phyloP scores from a whole-genome alignment of 1,140 invertebrate species.

The Heterodera schachtii region DNA sequence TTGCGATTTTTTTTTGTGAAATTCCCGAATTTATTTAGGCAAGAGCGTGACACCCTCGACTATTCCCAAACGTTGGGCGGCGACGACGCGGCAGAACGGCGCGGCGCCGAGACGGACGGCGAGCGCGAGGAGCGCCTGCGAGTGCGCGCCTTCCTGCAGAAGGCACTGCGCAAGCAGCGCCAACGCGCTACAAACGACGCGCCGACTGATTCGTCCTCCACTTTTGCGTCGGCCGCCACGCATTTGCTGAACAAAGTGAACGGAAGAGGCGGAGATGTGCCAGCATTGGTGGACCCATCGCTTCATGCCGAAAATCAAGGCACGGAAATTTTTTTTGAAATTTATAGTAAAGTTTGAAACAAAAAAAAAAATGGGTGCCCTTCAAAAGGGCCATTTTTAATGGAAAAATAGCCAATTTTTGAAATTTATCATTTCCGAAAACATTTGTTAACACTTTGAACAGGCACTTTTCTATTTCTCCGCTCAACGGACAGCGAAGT shows the following conservation, averaged over 20 bases:
- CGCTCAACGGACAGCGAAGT: neutral
- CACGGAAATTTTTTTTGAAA: too few species aligned
- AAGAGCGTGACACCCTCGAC: neutral
- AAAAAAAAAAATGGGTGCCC: too few species aligned
- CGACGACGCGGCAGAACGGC: neutral
- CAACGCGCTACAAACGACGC: neutral
- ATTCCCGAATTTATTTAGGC: neutral
- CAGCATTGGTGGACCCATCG: neutral
- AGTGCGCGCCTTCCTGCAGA: slow-evolving; percentile 16
- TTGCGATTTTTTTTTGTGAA: too few species aligned
- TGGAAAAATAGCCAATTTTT: too few species aligned
- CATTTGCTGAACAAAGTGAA: neutral
- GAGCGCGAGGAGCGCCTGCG: slow-evolving; percentile 23
- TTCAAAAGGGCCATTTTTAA: too few species aligned
- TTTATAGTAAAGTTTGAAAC: too few species aligned
- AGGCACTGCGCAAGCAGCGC: slow-evolving; percentile 19
- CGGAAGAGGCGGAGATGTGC: neutral
- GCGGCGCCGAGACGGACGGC: neutral
- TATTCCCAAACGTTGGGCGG: neutral
- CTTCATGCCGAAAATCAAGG: neutral
- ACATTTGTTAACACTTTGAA: neutral
- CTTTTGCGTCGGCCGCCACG: neutral
- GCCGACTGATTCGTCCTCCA: neutral
- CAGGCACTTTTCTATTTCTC: slow-evolving; percentile 23
- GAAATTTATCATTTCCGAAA: too few species aligned